Conservation (phyloP, 2,113 vertebrate species). For the Athene cunicularia region DNA sequence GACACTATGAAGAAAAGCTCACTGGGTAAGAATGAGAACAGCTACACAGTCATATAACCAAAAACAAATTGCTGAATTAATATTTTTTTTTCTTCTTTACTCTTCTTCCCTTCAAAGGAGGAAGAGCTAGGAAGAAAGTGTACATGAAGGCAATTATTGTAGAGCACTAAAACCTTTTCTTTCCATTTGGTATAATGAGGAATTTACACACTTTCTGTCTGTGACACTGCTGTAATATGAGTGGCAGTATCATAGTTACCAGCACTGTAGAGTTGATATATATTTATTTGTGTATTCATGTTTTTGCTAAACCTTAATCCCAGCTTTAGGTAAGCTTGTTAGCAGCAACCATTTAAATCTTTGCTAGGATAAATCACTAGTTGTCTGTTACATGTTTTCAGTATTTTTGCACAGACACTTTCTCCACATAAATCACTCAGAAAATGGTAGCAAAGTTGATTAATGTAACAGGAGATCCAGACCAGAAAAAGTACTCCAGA, state of each 20-base stretch:
- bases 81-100: background rate
- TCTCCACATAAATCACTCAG: background rate
- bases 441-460: background rate
- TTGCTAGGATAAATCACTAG: background rate
- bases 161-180: background rate
- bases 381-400: background rate
- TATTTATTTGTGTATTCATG: background rate
- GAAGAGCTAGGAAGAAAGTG: background rate
- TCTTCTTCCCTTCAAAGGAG: background rate
- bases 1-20: background rate
- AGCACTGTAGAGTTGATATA: background rate
- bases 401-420: background rate
- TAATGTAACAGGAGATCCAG: background rate
- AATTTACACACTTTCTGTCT: background rate
- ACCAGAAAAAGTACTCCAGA: background rate
- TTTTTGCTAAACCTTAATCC: slow-evolving; percentile 1
- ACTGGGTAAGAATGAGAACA: background rate
- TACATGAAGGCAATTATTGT: background rate
- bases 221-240: background rate
- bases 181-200: background rate
- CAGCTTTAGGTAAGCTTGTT: background rate
- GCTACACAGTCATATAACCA: background rate
- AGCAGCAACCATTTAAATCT: background rate
- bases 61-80: background rate
- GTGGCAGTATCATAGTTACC: background rate